Evolutionary conservation across 1,140 invertebrate species (phyloP), one percentile per base, ranked within the genome.

Genomic region (Lepidurus arcticus): DNA sequence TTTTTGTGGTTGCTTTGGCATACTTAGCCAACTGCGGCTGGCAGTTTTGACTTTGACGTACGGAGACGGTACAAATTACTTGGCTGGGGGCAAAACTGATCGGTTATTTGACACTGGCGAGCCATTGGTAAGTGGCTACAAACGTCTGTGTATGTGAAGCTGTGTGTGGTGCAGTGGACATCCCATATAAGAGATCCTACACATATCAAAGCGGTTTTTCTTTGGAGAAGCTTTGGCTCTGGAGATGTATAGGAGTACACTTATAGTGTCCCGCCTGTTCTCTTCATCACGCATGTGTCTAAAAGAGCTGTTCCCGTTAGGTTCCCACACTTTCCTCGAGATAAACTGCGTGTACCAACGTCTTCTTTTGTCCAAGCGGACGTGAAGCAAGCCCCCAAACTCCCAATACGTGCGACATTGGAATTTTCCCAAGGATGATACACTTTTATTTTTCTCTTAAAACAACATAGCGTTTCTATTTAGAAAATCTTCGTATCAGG

Each of bases 261-360:
- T 13, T 65, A 65, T 65, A 65, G 53, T 65, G 53, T 65, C 53
- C 34, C 7, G 53, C 53, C 21, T 65, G 16, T 65, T 13, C 53
- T 65, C 53, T 65, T 65, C 53, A 65, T 65, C 53, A 65, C n/a
- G 21, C 53, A 65, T 65, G 53, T 65, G 53, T 65, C 53, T 13
- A 65, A 65, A 65, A 65, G 53, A 65, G 53, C 53, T 65, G 53
- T 65, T 65, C 53, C 53, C 13, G 16, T 13, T 65, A 34, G 53
- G 53, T 65, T 65, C 53, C 53, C 53, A 65, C 53, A 65, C 53
- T 65, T 34, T 3, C 53, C 21, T 65, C 53, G 21, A 65, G 45
- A 47, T 47, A 47, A 47, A 47, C 16, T 65, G 21, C 2, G 4
- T 8, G n/a, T 65, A n/a, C 21, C 53, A 13, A 65, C 53, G 53